A percentile compares a stretch with the other conserved stretches of the same genome.
phyloP scores from a whole-genome alignment of 1,140 invertebrate genomes.

The Nasonia vitripennis region DNA sequence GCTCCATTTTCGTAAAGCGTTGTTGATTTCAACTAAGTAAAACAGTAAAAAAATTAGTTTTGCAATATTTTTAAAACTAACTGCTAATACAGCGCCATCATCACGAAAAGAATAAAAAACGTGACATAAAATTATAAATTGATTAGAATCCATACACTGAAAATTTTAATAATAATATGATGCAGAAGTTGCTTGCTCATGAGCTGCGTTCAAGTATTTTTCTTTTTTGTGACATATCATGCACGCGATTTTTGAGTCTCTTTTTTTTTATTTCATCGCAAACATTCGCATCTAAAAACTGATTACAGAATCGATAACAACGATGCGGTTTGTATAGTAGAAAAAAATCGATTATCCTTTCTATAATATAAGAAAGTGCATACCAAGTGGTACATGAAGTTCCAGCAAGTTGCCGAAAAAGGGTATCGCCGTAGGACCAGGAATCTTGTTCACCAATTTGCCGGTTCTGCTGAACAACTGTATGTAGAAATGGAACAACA shows the following conservation, averaged over 20 bases:
- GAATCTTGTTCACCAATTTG: slow-evolving; percentile 55
- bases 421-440: slow-evolving; percentile 56
- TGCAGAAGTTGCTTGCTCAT: too few species aligned
- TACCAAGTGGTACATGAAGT: slow-evolving; percentile 51
- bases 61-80: too few species aligned
- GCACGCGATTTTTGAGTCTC: too few species aligned
- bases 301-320: too few species aligned
- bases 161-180: not conserved
- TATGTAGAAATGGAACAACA: not conserved
- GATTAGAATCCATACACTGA: not conserved
- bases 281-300: too few species aligned
- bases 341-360: too few species aligned
- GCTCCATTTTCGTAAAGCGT: not conserved
- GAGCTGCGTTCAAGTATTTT: too few species aligned
- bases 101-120: not conserved
- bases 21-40: slow-evolving; percentile 54
- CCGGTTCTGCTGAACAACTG: slow-evolving; percentile 50
- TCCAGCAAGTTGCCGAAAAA: slow-evolving; percentile 57
- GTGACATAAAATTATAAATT: not conserved
- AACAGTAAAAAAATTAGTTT: slow-evolving; percentile 13
- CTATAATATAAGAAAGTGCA: not conserved
- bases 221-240: too few species aligned
- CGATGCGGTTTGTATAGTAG: too few species aligned
- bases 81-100: too few species aligned
- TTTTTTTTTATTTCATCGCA: too few species aligned